A percentile compares a stretch with the other conserved stretches of the same genome.
These are phyloP conservation scores for Rattus norvegicus DNA, from an alignment of 2,113 vertebrate genomes.

Conservation along the genomic window GRCr8 NC_086023.1:92177001-92177500, in stretches of 20 bases:
- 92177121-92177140: constrained; percentile 5
- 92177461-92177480: constrained; percentile 38
- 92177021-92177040: not conserved
- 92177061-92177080: not conserved
- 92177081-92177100: not conserved
- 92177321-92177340: constrained; percentile 53
- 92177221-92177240: constrained; percentile 51
- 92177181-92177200: constrained; percentile 16
- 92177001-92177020: not conserved
- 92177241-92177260: constrained; percentile 31
- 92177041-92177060: not conserved
- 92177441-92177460: constrained; percentile 1
- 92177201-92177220: constrained; percentile 41
- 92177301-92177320: constrained; percentile 61
- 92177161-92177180: constrained; percentile 23
- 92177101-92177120: not conserved
- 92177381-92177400: not conserved
- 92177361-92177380: not conserved
- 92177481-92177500: not conserved
- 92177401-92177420: not conserved
- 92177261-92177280: constrained; percentile 49
- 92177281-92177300: constrained; percentile 52
- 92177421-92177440: constrained; percentile 59
- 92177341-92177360: not conserved
- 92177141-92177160: not conserved